phyloP scores from a whole-genome alignment of 2,888 invertebrate genomes.

The Spilosoma lubricipeda region DNA sequence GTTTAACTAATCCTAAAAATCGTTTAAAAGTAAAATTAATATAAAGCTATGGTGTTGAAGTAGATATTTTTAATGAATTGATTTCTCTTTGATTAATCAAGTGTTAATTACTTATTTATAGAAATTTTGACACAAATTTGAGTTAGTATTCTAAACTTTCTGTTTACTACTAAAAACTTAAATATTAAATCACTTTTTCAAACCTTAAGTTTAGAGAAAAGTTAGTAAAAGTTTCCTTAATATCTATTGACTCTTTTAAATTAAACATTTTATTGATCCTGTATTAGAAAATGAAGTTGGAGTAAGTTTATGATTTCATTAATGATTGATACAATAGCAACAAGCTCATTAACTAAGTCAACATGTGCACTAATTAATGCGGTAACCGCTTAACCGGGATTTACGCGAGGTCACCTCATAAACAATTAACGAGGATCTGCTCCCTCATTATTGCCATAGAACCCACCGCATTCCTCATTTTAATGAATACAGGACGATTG shows the following conservation, averaged over 20 bases:
- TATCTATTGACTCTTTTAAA: not conserved
- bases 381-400: constrained; percentile 11
- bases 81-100: too few species aligned
- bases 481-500: constrained; percentile 38
- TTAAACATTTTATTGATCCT: not conserved
- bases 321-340: constrained; percentile 7
- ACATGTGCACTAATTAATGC: constrained; percentile 20
- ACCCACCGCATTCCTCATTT: constrained; percentile 23
- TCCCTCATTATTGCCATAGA: constrained; percentile 19
- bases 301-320: not conserved
- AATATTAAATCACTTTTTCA: too few species aligned
- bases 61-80: too few species aligned
- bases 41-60: too few species aligned
- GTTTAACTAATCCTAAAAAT: too few species aligned
- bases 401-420: constrained; percentile 18
- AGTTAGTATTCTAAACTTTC: too few species aligned
- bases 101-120: too few species aligned
- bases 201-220: too few species aligned
- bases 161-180: too few species aligned
- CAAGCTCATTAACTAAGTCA: constrained; percentile 7
- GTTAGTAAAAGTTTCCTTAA: too few species aligned
- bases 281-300: not conserved
- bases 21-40: too few species aligned
- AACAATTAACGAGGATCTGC: constrained; percentile 21
- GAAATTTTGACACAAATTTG: too few species aligned